Base-by-base conservation (phyloP, 2,797 vertebrate genomes). In the Podargus strigoides region DNA sequence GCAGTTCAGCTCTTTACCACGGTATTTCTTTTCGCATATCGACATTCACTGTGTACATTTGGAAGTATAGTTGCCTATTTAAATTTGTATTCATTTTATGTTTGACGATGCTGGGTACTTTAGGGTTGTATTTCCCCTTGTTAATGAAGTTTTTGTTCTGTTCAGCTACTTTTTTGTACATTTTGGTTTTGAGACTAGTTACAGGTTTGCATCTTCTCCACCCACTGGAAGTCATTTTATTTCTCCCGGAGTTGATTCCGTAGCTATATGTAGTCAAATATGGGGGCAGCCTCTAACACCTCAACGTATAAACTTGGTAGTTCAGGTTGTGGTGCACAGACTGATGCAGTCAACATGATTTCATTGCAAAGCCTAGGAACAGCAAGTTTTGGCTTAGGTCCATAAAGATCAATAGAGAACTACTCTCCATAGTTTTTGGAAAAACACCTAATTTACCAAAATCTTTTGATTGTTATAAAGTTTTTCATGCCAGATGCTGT, bases 401-500 rank as follows among this genome's bases (percentile, higher is more conserved):
- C 96, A 75, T 96, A 88, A 96, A 96, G 85, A 97, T 94, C 96
- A 95, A 96, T 86, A 97, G 95, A 97, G 97, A 97, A 96, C 92
- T 97, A 87, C 93, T 97, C 95, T 95, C 89, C 82, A 37, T 96
- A 97, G 86, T 97, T 98, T 98, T 98, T 94, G 90, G 96, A 97
- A 97, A 95, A 93, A 42, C 96, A 97, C 96, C 96, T 97, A 97
- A 98, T 98, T 98, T 98, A 98, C 98, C 97, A 96, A 96, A 97
- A 97, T n/a, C n/a, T n/a, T n/a, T n/a, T n/a, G 96, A 93, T 96
- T 98, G 98, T 98, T 98, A 97, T 98, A 97, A 98, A 98, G 97
- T 98, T 98, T 98, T 98, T 97, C 98, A 98, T 98, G 98, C 98
- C 98, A 98, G 98, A 98, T 98, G 98, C 98, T 99, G 98, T 98